Percentiles rank a stretch among this genome's conserved stretches.
phyloP scores from a whole-genome alignment of 2,797 vertebrate species.

The Hybognathus amarus region DNA sequence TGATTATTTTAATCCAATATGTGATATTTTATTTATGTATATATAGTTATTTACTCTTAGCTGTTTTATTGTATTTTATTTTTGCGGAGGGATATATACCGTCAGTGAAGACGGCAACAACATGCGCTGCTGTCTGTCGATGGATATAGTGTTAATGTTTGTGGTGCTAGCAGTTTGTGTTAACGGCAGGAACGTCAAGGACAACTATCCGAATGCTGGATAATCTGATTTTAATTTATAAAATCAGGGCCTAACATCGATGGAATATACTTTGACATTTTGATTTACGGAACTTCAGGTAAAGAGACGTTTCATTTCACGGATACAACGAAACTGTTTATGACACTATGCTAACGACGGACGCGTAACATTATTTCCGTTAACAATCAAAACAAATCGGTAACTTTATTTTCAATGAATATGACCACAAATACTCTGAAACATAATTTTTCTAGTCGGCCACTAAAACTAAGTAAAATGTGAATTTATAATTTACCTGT shows the following conservation, averaged over 20 bases:
- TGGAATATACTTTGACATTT: constrained; percentile 27
- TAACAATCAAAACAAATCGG: background rate
- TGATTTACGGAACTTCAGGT: constrained; percentile 39
- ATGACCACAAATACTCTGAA: background rate
- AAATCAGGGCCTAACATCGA: background rate
- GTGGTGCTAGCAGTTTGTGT: background rate
- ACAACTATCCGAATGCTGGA: background rate
- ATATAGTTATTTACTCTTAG: background rate
- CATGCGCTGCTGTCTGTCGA: background rate
- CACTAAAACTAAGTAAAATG: background rate
- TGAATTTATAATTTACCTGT: background rate
- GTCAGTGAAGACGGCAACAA: background rate
- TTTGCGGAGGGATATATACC: constrained; percentile 53
- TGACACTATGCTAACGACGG: background rate
- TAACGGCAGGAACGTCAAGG: background rate
- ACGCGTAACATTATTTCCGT: background rate
- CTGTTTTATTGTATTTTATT: background rate
- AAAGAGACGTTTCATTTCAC: background rate
- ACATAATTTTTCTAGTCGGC: background rate
- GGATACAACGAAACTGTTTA: background rate
- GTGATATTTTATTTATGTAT: no score
- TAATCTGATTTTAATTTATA: background rate
- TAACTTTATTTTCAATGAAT: background rate
- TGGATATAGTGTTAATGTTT: background rate
- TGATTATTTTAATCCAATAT: fast-evolving